Evolutionary conservation across 2,113 vertebrate species (phyloP), one percentile per base, ranked within the genome.

Genomic region (Eulacestoma nigropectus): DNA sequence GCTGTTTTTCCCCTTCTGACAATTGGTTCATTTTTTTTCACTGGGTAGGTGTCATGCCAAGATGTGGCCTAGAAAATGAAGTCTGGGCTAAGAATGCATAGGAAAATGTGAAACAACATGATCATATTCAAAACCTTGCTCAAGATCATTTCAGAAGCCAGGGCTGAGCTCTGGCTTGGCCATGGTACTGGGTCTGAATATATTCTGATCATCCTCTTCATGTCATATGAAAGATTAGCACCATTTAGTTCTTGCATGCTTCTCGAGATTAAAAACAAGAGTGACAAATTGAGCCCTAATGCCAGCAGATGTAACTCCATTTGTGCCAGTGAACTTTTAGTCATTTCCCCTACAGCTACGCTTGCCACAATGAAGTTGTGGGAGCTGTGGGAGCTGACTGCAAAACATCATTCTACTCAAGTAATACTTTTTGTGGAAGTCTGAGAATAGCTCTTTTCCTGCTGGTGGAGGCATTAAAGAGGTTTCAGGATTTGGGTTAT

Each of bases 231-330:
- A 85, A 83, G 55, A 94, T 83, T 83, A 69, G 33, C 33, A 32
- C 26, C 67, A 62, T 85, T 85, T 79, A 82, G 42, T 44, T 88
- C 44, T 88, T 85, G 29, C 75, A 50, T 90, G 52, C 76, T 90
- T 86, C 59, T 85, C 4, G 0, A 88, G 70, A 85, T 88, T 96
- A 75, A 80, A 94, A 93, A 79, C 88, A 79, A 41, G 78, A 91
- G 49, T 92, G 85, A 91, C 41, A 93, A 91, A 96, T 93, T 72
- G 87, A 88, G 63, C 35, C 32, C 63, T 90, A 83, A 85, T 87
- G 67, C 75, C 79, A 80, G 67, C 67, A 94, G 85, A 91, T 90
- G 85, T 80, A 93, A 59, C 81, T 94, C 47, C 69, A 44, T 91
- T 95, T 89, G 65, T 62, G 44, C 52, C 81, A 75, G 16, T 42